Percentiles rank a stretch among this genome's conserved stretches.
These are phyloP conservation scores for Netelia melanura DNA, from an alignment of 2,888 invertebrate genomes.

Conservation along the genomic window DNA sequence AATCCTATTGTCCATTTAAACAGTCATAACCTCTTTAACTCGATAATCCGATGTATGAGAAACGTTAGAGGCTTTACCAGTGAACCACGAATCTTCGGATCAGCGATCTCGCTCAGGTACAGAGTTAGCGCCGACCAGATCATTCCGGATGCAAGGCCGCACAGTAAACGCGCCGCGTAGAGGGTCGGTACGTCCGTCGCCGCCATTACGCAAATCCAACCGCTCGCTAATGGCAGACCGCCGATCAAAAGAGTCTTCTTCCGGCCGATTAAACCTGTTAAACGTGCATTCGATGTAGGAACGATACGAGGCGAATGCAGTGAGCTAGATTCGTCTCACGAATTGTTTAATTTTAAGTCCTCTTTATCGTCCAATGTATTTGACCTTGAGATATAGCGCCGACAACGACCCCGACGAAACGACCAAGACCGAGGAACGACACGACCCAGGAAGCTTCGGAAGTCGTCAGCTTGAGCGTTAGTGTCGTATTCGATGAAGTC, in stretches of 20 bases:
- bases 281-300: background rate
- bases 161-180: slow-evolving; percentile 77
- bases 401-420: slow-evolving; percentile 78
- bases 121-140: slow-evolving; percentile 80
- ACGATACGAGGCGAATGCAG: too few relatives aligned
- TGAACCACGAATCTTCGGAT: slow-evolving; percentile 82
- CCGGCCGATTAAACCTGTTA: slow-evolving; percentile 78
- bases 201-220: slow-evolving; percentile 80
- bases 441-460: slow-evolving; percentile 81
- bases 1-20: background rate
- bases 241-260: slow-evolving; percentile 78
- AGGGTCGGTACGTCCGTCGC: slow-evolving; percentile 80
- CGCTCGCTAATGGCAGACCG: slow-evolving; percentile 75
- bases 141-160: slow-evolving; percentile 80
- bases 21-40: too few relatives aligned
- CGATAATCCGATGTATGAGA: too few relatives aligned
- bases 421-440: slow-evolving; percentile 80
- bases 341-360: background rate
- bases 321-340: background rate
- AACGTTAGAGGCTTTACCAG: slow-evolving; percentile 74
- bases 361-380: background rate
- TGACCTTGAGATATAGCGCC: slow-evolving; percentile 80
- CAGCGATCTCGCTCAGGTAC: slow-evolving; percentile 81
- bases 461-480: slow-evolving; percentile 76
- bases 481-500: slow-evolving; percentile 71